Conservation (phyloP, 2,888 invertebrate genomes). For the Chironomus riparius region DNA sequence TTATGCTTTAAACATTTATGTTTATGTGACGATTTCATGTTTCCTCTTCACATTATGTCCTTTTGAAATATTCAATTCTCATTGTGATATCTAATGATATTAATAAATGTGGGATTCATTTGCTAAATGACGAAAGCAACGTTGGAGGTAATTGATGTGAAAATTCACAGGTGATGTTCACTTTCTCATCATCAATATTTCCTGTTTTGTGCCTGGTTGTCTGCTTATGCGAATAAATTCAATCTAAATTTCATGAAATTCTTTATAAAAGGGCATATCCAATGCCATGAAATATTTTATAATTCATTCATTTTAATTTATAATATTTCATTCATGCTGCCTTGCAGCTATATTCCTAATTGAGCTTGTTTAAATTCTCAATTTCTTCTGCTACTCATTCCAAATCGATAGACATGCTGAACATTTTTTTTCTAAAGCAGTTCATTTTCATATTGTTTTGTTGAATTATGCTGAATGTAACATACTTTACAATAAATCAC, state of each 20-base stretch:
- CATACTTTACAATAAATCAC: neutral
- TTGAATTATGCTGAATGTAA: neutral
- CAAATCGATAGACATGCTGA: neutral
- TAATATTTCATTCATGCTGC: too few species aligned
- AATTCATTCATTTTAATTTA: too few species aligned
- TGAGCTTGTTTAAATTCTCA: neutral
- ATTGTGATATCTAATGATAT: too few species aligned
- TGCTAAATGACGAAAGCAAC: neutral
- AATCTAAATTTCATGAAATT: neutral
- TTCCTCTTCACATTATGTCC: neutral
- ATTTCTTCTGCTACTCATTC: neutral
- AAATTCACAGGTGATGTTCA: neutral
- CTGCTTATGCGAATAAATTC: neutral
- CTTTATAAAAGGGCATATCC: neutral
- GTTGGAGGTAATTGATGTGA: neutral
- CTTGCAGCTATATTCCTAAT: neutral
- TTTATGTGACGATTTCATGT: neutral
- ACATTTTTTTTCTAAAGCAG: neutral
- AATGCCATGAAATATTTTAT: too few species aligned
- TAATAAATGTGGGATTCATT: too few species aligned
- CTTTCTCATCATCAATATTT: constrained; percentile 11
- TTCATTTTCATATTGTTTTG: neutral
- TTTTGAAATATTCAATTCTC: neutral
- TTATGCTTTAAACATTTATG: neutral
- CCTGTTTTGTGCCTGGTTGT: neutral